Base-by-base conservation (phyloP, 2,797 vertebrate species). In the Cottoperca gobio region DNA sequence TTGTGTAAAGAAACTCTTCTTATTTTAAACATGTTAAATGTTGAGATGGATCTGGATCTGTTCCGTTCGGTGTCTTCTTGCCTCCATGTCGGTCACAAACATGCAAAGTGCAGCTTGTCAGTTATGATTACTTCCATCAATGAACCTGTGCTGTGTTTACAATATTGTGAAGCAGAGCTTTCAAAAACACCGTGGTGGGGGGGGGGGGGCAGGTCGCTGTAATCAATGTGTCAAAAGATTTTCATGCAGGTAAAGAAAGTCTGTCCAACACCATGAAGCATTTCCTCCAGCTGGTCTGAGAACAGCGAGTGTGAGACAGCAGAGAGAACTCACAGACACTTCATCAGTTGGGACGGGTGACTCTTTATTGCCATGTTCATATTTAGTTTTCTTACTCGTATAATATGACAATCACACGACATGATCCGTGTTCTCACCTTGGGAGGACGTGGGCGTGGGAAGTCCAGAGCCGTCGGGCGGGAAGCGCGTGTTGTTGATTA, bases 401-500 rank as follows among this genome's bases (percentile, higher is more conserved):
- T 10, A 11, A 31, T 42, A 14, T 13, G 31, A 28, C 23, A 24
- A 62, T n/a, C n/a, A n/a, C n/a, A n/a, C n/a, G n/a, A n/a, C n/a
- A n/a, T n/a, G n/a, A n/a, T n/a, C n/a, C n/a, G n/a, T 13, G 40
- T 14, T 70, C 92, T 94, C 84, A 99, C 98, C 96, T 76, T 97
- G 96, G 17, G 95, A 95, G 46, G 97, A 95, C 1, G 95, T 95
- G 40, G 97, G 95, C 2, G 95, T 96, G 84, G 94, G 94, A 31
- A 97, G 96, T 50, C 96, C 89, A 11, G 92, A 95, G 89, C 97
- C 95, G 66, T 98, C 97, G 11, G 97, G 97, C 0, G 98, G 97
- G 79, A 98, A 96, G 52, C 97, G 95, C 4, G 97, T 97, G 14
- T 98, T 99, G 95, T 96, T 99, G 91, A 99, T 99, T 73, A 99